These are phyloP conservation scores for Helicolenus hilgendorfi DNA, from an alignment of 2,797 vertebrate species.

Conservation along the genomic window DNA sequence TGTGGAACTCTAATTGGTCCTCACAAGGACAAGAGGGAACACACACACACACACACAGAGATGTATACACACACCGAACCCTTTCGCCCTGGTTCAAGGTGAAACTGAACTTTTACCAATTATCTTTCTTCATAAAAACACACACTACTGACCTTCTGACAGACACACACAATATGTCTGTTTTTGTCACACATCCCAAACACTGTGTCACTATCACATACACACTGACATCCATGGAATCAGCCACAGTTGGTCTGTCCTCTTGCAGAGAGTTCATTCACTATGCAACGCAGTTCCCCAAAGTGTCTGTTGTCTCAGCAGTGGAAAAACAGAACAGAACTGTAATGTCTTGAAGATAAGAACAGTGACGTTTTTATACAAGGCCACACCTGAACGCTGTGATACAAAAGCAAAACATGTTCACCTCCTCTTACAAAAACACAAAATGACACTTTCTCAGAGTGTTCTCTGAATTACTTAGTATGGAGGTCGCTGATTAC, in stretches of 20 bases:
- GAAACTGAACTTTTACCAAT: slow-evolving; percentile 27
- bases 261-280: slow-evolving; percentile 13
- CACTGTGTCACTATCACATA: not conserved
- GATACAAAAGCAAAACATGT: not conserved
- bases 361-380: not conserved
- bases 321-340: not conserved
- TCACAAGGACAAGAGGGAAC: not conserved
- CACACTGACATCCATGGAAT: slow-evolving; percentile 12
- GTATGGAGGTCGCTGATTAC: not conserved
- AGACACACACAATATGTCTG: not conserved
- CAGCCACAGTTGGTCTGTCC: not conserved
- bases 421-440: not conserved
- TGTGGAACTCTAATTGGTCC: not conserved
- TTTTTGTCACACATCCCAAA: not conserved
- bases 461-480: not conserved
- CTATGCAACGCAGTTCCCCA: slow-evolving; percentile 22
- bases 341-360: not conserved
- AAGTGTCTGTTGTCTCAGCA: not conserved
- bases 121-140: slow-evolving; percentile 28
- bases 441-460: not conserved
- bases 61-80: not conserved
- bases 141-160: slow-evolving; percentile 30
- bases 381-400: not conserved
- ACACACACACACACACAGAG: not conserved
- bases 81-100: not conserved